Conservation (phyloP, 2,113 vertebrate species). For the Patagioenas fasciata region DNA sequence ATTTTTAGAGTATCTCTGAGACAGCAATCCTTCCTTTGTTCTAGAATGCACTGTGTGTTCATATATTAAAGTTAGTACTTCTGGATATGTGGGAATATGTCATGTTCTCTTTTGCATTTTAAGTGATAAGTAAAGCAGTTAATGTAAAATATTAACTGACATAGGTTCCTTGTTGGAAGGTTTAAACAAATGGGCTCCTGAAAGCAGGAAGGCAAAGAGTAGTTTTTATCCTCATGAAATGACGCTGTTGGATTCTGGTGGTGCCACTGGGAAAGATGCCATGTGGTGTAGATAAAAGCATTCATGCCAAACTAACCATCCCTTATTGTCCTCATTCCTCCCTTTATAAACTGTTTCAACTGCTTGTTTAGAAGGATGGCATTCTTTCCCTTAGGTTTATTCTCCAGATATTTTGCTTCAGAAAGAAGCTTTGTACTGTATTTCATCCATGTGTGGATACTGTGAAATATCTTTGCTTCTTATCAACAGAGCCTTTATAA, state of each 20-base stretch:
- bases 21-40: neutral
- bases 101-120: neutral
- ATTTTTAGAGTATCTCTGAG: neutral
- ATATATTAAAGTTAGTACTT: neutral
- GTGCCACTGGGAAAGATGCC: neutral
- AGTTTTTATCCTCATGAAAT: neutral
- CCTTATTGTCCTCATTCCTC: neutral
- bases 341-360: conserved; percentile 3
- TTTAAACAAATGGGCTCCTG: neutral
- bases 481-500: conserved; percentile 1
- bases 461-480: neutral
- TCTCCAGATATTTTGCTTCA: conserved; percentile 12
- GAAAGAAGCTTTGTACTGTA: neutral
- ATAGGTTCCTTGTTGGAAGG: neutral
- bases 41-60: neutral
- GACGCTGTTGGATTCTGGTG: neutral
- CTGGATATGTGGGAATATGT: neutral
- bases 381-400: conserved; percentile 3
- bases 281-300: neutral
- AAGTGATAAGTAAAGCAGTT: neutral
- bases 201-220: neutral
- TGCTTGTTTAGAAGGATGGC: neutral
- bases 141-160: neutral
- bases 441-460: neutral
- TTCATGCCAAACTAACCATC: neutral